These are phyloP conservation scores for Indicator indicator DNA, from an alignment of 2,113 vertebrate genomes.

Conservation along the genomic window DNA sequence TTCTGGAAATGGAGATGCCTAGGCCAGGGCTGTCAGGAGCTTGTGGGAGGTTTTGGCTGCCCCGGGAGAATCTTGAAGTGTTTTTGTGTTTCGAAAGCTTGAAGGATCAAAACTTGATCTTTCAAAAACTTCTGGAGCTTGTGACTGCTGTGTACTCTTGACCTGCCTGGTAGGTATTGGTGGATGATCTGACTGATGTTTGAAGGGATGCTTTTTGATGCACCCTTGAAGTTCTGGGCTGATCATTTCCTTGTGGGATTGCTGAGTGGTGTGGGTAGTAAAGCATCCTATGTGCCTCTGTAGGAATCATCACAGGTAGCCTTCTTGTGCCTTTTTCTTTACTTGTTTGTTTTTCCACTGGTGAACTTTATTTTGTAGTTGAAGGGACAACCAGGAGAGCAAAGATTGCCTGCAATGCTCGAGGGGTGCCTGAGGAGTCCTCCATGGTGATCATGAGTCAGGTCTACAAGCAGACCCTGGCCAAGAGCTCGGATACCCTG, in stretches of 20 bases:
- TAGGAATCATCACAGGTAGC: not conserved
- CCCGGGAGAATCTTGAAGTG: not conserved
- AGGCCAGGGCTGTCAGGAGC: not conserved
- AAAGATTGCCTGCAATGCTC: conserved; percentile 87
- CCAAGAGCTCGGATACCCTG: conserved; percentile 92
- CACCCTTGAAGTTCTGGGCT: not conserved
- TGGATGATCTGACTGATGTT: not conserved
- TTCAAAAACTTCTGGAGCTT: not conserved
- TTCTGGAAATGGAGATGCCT: not conserved
- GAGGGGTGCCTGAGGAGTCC: conserved; percentile 81
- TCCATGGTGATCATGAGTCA: conserved; percentile 93
- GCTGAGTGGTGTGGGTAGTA: not conserved
- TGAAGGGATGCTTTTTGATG: not conserved
- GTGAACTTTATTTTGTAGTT: conserved; percentile 74
- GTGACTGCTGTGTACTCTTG: rapidly evolving
- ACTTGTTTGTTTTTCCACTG: too few relatives aligned
- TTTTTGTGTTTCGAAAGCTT: not conserved
- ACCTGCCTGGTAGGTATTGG: not conserved
- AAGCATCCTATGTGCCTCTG: not conserved
- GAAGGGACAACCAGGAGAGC: conserved; percentile 90
- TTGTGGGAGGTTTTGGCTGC: not conserved
- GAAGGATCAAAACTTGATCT: too few relatives aligned
- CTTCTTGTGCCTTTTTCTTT: not conserved
- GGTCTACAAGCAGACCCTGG: conserved; percentile 91
- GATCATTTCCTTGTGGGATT: not conserved